Percentiles rank a stretch among this genome's conserved stretches.
phyloP scores from a whole-genome alignment of 2,888 invertebrate species.

The Blastobasis adustella region DNA sequence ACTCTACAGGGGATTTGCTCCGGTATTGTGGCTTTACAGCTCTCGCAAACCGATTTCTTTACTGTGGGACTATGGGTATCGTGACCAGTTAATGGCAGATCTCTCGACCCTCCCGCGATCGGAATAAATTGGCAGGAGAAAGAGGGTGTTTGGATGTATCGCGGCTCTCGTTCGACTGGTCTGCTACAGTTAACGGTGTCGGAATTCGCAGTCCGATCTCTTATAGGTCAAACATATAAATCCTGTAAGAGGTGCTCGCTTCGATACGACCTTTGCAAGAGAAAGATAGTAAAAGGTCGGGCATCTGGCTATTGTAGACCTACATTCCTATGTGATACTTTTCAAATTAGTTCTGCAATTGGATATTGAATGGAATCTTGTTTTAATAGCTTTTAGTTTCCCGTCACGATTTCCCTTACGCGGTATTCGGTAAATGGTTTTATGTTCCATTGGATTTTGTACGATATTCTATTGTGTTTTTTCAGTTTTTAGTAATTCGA shows the following conservation, averaged over 20 bases:
- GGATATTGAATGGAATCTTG: background rate
- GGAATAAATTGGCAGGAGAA: no score
- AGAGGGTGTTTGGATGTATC: background rate
- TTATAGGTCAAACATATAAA: slow-evolving; percentile 45
- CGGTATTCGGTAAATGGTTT: no score
- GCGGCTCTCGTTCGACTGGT: slow-evolving; percentile 13
- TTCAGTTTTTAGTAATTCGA: background rate
- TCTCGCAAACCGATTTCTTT: slow-evolving; percentile 21
- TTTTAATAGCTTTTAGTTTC: no score
- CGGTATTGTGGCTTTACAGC: slow-evolving; percentile 35
- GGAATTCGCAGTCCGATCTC: slow-evolving; percentile 42
- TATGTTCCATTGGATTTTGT: no score
- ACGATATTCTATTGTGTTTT: no score
- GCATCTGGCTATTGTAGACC: slow-evolving; percentile 17
- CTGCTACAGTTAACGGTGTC: slow-evolving; percentile 31
- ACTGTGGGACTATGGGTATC: slow-evolving; percentile 4
- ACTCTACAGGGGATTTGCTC: slow-evolving; percentile 39
- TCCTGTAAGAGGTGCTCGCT: slow-evolving; percentile 21
- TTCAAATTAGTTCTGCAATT: background rate
- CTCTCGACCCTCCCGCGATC: no score
- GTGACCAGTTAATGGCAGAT: no score
- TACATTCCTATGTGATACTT: slow-evolving; percentile 10
- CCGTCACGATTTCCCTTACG: no score
- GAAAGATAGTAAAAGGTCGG: slow-evolving; percentile 22
- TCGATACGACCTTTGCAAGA: slow-evolving; percentile 22